Evolutionary conservation across 2,888 invertebrate species (phyloP), one percentile per base, ranked within the genome.

Genomic region (Drosophila nigricruria): DNA sequence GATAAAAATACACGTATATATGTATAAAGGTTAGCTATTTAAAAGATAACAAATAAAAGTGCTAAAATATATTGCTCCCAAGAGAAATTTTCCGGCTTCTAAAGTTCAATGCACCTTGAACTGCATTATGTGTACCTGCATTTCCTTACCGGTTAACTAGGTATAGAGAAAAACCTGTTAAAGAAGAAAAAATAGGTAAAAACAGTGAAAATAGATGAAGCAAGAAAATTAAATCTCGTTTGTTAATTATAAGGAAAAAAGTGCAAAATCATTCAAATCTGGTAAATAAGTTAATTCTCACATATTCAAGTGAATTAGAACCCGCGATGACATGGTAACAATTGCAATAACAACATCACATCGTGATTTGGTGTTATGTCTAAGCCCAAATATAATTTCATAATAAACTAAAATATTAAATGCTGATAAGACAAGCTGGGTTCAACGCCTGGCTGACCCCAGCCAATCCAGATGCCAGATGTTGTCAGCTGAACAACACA

Each of bases 241-340:
- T 6, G 25, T 18, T 25, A 32, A 6, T 47, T 18, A 12, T 12
- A 16, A 27, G n/a, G n/a, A 18, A 5, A 18, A 27, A 14, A 27
- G 18, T 49, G 49, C 30, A 20, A 32, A 20, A 20, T 49, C 49
- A 43, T 60, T 20, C 4, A 4, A 42, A 40, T 36, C 43, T 14
- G 36, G 10, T 8, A 49, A 53, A 12, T 27, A 47, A 32, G 18
- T 10, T 18, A 47, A 30, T 30, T 47, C n/a, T 18, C 47, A 8
- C 10, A 16, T 9, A 5, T 30, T n/a, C n/a, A n/a, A n/a, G 40
- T 18, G 27, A 42, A 25, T 8, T 42, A 30, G 30, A 42, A 18
- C 5, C n/a, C 10, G 16, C 16, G 25, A 25, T 67, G 67, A 61
- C 72, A 27, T 73, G 61, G 72, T 49, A 67, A 71, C 73, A 61